Percentiles rank a stretch among this genome's conserved stretches.
phyloP scores from a whole-genome alignment of 2,113 vertebrate species.

The Malurus alboscapulatus region DNA sequence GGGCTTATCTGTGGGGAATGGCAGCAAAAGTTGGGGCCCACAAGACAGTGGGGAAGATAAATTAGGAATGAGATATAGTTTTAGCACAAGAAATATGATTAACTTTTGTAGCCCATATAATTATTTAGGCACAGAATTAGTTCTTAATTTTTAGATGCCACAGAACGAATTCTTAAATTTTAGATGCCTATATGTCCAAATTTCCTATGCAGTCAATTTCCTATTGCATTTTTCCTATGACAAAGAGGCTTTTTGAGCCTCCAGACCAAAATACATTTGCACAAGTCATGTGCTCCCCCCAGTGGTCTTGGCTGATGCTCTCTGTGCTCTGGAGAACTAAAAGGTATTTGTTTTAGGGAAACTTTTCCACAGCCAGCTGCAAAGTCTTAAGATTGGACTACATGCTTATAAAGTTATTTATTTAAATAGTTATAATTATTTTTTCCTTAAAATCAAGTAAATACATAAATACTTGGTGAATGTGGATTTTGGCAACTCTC shows the following conservation, averaged over 20 bases:
- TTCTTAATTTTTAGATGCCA: not conserved
- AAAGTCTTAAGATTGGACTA: not conserved
- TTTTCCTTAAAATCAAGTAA: not conserved
- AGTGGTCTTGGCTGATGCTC: not conserved
- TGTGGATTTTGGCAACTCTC: not conserved
- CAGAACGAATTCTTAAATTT: not conserved
- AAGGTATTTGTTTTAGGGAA: not conserved
- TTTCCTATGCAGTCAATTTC: not conserved
- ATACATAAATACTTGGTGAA: not conserved
- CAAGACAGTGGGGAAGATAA: not conserved
- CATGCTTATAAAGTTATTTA: not conserved
- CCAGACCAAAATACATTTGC: not conserved
- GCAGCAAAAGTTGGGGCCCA: not conserved
- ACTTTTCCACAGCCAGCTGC: not conserved
- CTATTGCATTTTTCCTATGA: too few species aligned
- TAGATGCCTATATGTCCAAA: not conserved
- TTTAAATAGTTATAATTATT: not conserved
- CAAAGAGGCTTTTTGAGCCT: rapidly evolving
- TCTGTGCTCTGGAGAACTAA: not conserved
- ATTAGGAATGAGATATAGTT: not conserved
- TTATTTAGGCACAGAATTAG: not conserved
- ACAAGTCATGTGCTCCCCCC: not conserved
- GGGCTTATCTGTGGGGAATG: not conserved
- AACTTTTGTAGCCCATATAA: not conserved
- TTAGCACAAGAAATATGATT: not conserved